Evolutionary conservation across 2,888 invertebrate species (phyloP), one percentile per base, ranked within the genome.

Genomic region (Himalopsyche anomala): DNA sequence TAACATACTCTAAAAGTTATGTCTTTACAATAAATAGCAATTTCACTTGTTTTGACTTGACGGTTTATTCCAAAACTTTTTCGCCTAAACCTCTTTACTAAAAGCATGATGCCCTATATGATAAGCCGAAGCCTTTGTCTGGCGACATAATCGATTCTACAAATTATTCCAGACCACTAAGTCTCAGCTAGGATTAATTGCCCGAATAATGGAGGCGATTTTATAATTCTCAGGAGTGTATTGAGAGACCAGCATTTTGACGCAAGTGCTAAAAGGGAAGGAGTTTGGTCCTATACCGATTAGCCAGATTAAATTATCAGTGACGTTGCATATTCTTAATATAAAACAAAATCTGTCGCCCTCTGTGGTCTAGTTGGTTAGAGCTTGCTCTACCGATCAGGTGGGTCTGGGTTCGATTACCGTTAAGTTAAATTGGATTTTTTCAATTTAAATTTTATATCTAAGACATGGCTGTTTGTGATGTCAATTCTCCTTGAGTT

Each of bases 221-320:
- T 74, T 74, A 74, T 74, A 74, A 74, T 74, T 74, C 74, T 74
- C 74, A 36, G 74, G 74, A 74, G 74, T 74, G 36, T 74, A 74
- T 74, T 74, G 36, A 36, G 36, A 74, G 74, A 74, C 62, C n/a
- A 62, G 38, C 38, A 38, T 36, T 74, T 36, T 36, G 36, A 36
- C 28, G 74, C 28, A 15, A 36, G 36, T 38, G 74, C 5, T 74
- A 19, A 62, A 38, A 74, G 15, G 38, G 74, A 74, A 5, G 74
- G 28, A 8, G 36, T 36, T 74, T 15, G 36, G 38, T 74, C 2
- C 38, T 38, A 36, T 11, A 36, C 36, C 74, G 74, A 74, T 74
- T 38, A 74, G 74, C 74, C 36, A 36, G 74, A 28, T 74, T 38
- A 74, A 28, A 74, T 74, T 38, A 62, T 4, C 19, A 62, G 62